Evolutionary conservation across 1,140 invertebrate genomes (phyloP).

Genomic region (Hycleus cichorii): DNA sequence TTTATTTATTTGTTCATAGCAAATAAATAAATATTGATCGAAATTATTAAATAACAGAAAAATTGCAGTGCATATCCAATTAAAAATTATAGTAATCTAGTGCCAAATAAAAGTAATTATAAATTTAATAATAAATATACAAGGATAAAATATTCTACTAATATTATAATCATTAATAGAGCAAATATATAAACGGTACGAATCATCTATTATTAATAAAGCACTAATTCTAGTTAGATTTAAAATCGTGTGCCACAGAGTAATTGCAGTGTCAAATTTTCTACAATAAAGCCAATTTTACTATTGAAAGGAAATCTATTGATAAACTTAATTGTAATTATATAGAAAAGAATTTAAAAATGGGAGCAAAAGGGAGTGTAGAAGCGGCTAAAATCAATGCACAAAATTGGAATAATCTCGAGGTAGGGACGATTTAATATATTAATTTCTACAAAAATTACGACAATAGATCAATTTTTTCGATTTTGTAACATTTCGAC

Average conservation of each 20-base stretch:
- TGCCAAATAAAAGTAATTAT: not conserved
- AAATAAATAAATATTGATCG: not conserved
- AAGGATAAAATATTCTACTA: not conserved
- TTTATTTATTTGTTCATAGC: not conserved
- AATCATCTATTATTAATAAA: too few species aligned
- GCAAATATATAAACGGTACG: not conserved
- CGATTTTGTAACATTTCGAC: too few species aligned
- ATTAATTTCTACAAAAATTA: not conserved
- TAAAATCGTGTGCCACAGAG: slow-evolving; percentile 4
- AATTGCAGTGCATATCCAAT: not conserved
- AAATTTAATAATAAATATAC: not conserved
- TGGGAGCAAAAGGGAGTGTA: slow-evolving; percentile 67
- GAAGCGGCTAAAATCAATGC: slow-evolving; percentile 64
- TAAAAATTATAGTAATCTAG: not conserved
- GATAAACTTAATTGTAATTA: slow-evolving; percentile 1
- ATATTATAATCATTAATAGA: not conserved
- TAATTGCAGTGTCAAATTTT: slow-evolving; percentile 18
- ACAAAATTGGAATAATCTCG: slow-evolving; percentile 65
- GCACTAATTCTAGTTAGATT: not conserved
- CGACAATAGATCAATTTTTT: too few species aligned
- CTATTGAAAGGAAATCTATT: slow-evolving; percentile 1
- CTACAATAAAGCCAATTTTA: slow-evolving; percentile 7
- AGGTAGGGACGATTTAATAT: slow-evolving; percentile 46
- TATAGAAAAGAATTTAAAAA: slow-evolving; percentile 24
- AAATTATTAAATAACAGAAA: not conserved